These are phyloP conservation scores for Tipula helvola DNA, from an alignment of 2,888 invertebrate species.

Conservation along the genomic window DNA sequence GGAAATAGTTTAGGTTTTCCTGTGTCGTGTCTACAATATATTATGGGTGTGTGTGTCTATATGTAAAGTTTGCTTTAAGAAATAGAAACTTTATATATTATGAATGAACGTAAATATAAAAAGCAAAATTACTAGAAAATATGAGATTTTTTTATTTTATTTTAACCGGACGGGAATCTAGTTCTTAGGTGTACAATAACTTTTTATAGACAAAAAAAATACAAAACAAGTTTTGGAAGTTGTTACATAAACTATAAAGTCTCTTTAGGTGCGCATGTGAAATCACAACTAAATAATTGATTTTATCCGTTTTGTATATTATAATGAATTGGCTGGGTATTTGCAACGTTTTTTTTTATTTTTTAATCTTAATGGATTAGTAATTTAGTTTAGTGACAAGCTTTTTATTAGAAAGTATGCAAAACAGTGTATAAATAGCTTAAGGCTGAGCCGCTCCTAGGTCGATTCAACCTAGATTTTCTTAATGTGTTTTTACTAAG, in stretches of 20 bases:
- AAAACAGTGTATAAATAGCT: too few species aligned
- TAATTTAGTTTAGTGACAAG: too few species aligned
- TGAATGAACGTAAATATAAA: not conserved
- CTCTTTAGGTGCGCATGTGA: not conserved
- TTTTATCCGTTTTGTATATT: not conserved
- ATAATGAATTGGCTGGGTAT: not conserved
- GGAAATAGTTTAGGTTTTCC: slow-evolving; percentile 8
- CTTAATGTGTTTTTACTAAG: too few species aligned
- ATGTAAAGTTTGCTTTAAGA: not conserved
- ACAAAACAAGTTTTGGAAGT: not conserved
- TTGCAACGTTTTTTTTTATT: not conserved
- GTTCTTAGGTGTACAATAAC: not conserved
- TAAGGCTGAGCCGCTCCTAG: too few species aligned
- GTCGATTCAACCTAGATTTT: too few species aligned
- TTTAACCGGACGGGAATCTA: not conserved
- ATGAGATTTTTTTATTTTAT: not conserved
- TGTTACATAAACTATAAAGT: not conserved
- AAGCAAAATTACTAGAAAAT: not conserved
- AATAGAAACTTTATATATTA: not conserved
- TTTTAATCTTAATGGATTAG: not conserved
- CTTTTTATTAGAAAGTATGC: too few species aligned
- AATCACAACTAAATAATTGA: not conserved
- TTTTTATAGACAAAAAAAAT: not conserved
- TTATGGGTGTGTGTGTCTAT: not conserved
- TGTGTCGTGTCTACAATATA: not conserved